Conservation (phyloP, 2,113 vertebrate genomes). For the Meles meles region DNA sequence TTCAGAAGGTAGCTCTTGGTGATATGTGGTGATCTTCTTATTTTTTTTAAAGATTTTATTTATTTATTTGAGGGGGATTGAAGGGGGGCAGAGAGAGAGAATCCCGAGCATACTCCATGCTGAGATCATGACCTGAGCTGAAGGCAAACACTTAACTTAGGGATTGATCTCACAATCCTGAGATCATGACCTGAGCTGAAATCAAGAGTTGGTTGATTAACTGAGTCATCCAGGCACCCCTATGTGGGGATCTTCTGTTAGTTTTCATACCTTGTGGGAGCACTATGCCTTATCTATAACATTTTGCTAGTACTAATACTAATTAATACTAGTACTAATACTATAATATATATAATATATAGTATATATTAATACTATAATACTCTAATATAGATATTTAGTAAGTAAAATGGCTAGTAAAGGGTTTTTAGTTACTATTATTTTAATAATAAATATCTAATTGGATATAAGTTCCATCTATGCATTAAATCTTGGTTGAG, state of each 20-base stretch:
- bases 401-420: neutral
- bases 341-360: no score
- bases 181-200: neutral
- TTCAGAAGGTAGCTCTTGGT: neutral
- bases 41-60: neutral
- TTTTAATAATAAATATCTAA: slow-evolving; percentile 10
- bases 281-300: neutral
- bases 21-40: neutral
- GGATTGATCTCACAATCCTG: neutral
- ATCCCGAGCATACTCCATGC: neutral
- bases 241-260: neutral
- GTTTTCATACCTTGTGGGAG: neutral
- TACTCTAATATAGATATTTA: neutral
- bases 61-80: neutral
- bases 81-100: neutral
- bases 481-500: neutral
- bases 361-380: no score
- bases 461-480: slow-evolving; percentile 5
- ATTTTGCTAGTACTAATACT: neutral
- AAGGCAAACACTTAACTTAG: neutral
- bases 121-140: neutral
- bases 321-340: no score
- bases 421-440: neutral
- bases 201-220: neutral
- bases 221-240: neutral